These are phyloP conservation scores for Nyleta sp. DNA, from an alignment of 2,888 invertebrate species.

Conservation along the genomic window DNA sequence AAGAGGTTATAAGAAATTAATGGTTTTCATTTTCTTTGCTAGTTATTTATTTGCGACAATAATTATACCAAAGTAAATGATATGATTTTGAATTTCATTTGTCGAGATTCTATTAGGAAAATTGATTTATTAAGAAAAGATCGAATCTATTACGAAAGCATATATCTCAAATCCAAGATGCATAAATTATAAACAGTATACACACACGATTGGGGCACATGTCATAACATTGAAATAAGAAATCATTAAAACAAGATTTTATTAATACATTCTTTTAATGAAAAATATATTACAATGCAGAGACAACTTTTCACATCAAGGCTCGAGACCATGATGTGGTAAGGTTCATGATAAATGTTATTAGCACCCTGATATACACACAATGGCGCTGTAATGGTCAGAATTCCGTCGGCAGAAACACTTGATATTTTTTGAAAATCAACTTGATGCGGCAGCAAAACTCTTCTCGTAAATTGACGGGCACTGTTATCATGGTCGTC, in stretches of 20 bases:
- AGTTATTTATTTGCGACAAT: too few species aligned
- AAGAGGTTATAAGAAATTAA: too few species aligned
- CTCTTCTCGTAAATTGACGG: slow-evolving; percentile 90
- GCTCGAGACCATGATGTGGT: slow-evolving; percentile 29
- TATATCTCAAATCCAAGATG: too few species aligned
- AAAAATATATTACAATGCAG: slow-evolving; percentile 59
- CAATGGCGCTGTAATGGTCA: slow-evolving; percentile 85
- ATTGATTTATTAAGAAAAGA: too few species aligned
- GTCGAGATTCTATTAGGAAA: too few species aligned
- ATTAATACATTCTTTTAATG: slow-evolving; percentile 53
- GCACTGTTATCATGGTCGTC: slow-evolving; percentile 91
- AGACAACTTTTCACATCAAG: slow-evolving; percentile 46
- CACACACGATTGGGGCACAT: too few species aligned
- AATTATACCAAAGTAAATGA: too few species aligned
- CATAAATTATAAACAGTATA: too few species aligned
- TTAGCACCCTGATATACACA: slow-evolving; percentile 43
- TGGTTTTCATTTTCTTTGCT: too few species aligned
- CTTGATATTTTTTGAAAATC: slow-evolving; percentile 87
- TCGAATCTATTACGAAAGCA: too few species aligned
- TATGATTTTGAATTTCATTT: too few species aligned
- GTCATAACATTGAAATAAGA: too few species aligned
- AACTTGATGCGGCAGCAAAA: slow-evolving; percentile 84
- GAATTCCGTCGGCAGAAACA: slow-evolving; percentile 91
- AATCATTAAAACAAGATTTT: slow-evolving; percentile 12
- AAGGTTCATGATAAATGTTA: slow-evolving; percentile 54